These are phyloP conservation scores for Cyanoderma ruficeps DNA, from an alignment of 2,113 vertebrate species.

Conservation along the genomic window DNA sequence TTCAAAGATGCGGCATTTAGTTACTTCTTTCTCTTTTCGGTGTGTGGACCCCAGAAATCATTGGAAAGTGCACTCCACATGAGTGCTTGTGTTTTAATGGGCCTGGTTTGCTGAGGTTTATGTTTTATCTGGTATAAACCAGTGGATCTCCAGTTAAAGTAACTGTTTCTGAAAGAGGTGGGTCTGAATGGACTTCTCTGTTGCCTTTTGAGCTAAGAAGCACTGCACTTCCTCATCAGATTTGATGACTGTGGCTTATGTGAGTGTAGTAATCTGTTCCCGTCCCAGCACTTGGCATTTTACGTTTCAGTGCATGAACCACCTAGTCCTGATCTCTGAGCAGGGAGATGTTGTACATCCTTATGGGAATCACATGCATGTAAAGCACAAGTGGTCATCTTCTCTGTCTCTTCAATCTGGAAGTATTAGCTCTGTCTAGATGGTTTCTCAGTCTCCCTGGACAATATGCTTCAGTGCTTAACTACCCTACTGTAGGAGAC, in stretches of 20 bases:
- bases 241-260: neutral
- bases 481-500: neutral
- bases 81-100: neutral
- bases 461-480: neutral
- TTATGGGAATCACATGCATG: neutral
- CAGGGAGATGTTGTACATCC: neutral
- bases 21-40: neutral
- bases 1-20: neutral
- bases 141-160: neutral
- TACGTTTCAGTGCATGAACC: neutral
- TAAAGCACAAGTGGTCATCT: neutral
- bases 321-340: neutral
- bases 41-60: neutral
- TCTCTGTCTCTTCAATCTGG: neutral
- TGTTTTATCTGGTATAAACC: neutral
- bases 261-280: neutral
- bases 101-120: neutral
- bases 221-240: neutral
- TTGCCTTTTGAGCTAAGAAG: neutral
- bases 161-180: neutral
- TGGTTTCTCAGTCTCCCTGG: neutral
- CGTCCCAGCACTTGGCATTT: neutral
- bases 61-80: neutral
- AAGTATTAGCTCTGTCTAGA: neutral
- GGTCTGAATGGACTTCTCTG: neutral